Percentiles rank a stretch among this genome's conserved stretches.
phyloP scores from a whole-genome alignment of 1,140 invertebrate species.

The Aporrectodea caliginosa region DNA sequence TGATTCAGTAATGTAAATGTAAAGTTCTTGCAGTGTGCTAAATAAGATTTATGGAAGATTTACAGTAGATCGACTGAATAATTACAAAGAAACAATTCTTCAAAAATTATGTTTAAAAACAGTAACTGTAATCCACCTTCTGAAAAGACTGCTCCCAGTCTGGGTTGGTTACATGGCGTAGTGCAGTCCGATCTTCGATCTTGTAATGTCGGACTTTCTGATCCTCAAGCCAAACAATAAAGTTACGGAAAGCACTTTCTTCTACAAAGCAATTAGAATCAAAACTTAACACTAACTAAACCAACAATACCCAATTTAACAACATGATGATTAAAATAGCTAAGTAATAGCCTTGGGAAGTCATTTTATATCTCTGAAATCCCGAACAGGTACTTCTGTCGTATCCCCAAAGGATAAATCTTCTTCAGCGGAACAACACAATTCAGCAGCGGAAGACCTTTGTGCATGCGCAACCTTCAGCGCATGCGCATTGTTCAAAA shows the following conservation, averaged over 20 bases:
- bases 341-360: not conserved
- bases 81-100: too few relatives aligned
- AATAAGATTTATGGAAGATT: too few relatives aligned
- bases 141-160: conserved; percentile 71
- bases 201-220: conserved; percentile 86
- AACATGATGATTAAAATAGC: too few relatives aligned
- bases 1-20: too few relatives aligned
- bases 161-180: conserved; percentile 64
- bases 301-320: too few relatives aligned
- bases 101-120: too few relatives aligned
- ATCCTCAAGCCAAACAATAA: conserved; percentile 87
- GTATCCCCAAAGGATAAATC: not conserved
- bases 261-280: conserved; percentile 58
- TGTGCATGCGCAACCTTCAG: too few relatives aligned
- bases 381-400: not conserved
- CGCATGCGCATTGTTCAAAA: too few relatives aligned
- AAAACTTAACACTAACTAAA: not conserved
- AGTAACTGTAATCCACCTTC: conserved; percentile 41
- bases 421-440: not conserved
- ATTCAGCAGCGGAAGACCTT: not conserved
- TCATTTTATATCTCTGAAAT: not conserved
- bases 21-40: too few relatives aligned
- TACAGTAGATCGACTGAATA: too few relatives aligned
- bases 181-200: conserved; percentile 71
- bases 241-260: conserved; percentile 70